Evolutionary conservation across 2,113 vertebrate genomes (phyloP), one percentile per base, ranked within the genome.

Genomic region (Gila orcuttii): DNA sequence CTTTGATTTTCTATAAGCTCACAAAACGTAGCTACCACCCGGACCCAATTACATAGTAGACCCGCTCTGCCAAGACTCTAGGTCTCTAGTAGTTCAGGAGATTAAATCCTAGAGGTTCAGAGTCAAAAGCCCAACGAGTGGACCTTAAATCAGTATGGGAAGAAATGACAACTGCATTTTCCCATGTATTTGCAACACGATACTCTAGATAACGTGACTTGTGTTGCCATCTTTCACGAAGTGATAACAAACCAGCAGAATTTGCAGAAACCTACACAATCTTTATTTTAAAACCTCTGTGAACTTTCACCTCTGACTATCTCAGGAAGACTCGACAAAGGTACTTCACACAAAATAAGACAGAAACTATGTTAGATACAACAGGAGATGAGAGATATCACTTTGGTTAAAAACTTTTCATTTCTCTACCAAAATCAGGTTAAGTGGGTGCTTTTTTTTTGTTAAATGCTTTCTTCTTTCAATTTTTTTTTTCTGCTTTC

Each of bases 1-100:
- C 91, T 94, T 93, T 94, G 92, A 93, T 93, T 94, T 93, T 90
- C 91, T 86, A 86, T 92, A 93, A 93, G 92, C 93, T 93, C 90
- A 92, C 93, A 93, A 93, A 94, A 94, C 90, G 90, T 93, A 93
- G 92, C 77, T 90, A 91, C 87, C 89, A 88, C 91, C 93, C 88
- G 85, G 89, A 90, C 74, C 88, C 88, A 71, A 59, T 91, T 90
- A 88, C 90, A 90, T 28, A 15, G 84, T 71, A 88, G 79, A 60
- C 89, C 76, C 36, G 59, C 17, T 31, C 84, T 52, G 69, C 17
- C 75, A 87, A 81, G 83, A 88, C 84, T 81, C 81, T 13, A 42
- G n/a, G 79, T 50, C 25, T 80, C 73, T 60, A 50, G 21, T 62
- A 47, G 59, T 85, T 74, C 85, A 83, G 78, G 47, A 76, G 79